Percentiles rank a stretch among this genome's conserved stretches.
Evolutionary conservation across 2,888 invertebrate genomes (phyloP).

Genomic region (Eilema griseolum): DNA sequence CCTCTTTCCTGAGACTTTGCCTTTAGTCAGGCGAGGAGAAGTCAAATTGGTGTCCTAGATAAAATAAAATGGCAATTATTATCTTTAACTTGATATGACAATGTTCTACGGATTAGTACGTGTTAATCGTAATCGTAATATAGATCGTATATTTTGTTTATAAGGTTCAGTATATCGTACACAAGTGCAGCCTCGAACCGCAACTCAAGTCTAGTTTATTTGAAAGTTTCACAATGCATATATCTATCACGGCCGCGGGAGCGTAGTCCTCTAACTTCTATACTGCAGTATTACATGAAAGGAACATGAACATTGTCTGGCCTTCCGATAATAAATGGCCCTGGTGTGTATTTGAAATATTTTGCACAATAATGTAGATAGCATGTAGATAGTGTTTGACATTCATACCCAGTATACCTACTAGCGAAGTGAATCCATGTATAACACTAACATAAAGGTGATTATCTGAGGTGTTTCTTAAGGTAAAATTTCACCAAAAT

Average conservation of each 20-base stretch:
- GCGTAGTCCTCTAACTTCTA: conserved; percentile 30
- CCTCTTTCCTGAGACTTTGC: no score
- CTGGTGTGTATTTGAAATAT: conserved; percentile 1
- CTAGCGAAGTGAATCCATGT: no score
- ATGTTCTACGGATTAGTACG: neutral
- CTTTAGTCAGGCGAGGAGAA: no score
- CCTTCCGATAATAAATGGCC: conserved; percentile 21
- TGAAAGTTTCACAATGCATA: conserved; percentile 17
- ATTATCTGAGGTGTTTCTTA: no score
- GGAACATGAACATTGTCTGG: conserved; percentile 25
- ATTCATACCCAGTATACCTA: no score
- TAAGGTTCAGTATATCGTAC: neutral
- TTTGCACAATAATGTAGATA: neutral
- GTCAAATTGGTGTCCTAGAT: no score
- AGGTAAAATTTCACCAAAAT: no score
- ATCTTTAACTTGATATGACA: neutral
- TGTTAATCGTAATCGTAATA: neutral
- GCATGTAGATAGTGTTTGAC: accelerated
- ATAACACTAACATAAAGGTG: no score
- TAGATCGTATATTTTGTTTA: neutral
- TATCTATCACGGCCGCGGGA: conserved; percentile 23
- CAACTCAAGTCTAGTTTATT: conserved; percentile 2
- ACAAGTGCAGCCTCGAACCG: neutral
- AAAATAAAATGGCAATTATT: no score
- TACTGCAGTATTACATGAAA: conserved; percentile 17